A percentile compares a stretch with the other conserved stretches of the same genome.
Evolutionary conservation across 2,888 invertebrate genomes (phyloP).

Genomic region (Tetragonisca angustula): DNA sequence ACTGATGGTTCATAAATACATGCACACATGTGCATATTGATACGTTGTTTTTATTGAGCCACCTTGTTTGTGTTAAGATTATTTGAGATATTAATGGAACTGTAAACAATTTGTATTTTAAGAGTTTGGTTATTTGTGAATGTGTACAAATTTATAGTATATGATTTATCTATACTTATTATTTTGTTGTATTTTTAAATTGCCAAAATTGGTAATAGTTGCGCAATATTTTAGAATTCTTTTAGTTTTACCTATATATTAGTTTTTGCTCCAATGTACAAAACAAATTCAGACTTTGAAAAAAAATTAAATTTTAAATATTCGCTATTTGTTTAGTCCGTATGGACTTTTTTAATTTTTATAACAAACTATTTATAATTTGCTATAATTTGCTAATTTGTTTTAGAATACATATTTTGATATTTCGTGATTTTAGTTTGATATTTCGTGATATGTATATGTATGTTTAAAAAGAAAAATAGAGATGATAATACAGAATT

Average conservation of each 20-base stretch:
- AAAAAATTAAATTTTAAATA: not conserved
- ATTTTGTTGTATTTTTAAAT: constrained; percentile 14
- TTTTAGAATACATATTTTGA: constrained; percentile 27
- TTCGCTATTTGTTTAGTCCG: constrained; percentile 24
- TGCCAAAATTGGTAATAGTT: constrained; percentile 4
- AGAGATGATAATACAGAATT: constrained; percentile 14
- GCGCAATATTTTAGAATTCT: constrained; percentile 11
- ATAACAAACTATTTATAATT: constrained; percentile 26
- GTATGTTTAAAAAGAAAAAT: constrained; percentile 20
- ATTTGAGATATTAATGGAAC: not conserved
- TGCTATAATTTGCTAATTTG: not conserved
- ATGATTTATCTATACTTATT: constrained; percentile 21
- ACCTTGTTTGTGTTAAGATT: constrained; percentile 40
- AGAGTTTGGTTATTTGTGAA: not conserved
- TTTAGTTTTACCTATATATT: not conserved
- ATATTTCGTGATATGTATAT: constrained; percentile 24
- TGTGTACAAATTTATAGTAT: not conserved
- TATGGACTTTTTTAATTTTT: constrained; percentile 17
- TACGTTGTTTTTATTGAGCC: constrained; percentile 54
- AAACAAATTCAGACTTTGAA: not conserved
- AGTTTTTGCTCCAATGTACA: not conserved
- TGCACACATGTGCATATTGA: constrained; percentile 50
- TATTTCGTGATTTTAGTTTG: not conserved
- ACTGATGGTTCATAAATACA: constrained; percentile 61
- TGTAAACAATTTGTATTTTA: constrained; percentile 25